Conservation (phyloP, 2,113 vertebrate genomes). For the Atherinomorus stipes region DNA sequence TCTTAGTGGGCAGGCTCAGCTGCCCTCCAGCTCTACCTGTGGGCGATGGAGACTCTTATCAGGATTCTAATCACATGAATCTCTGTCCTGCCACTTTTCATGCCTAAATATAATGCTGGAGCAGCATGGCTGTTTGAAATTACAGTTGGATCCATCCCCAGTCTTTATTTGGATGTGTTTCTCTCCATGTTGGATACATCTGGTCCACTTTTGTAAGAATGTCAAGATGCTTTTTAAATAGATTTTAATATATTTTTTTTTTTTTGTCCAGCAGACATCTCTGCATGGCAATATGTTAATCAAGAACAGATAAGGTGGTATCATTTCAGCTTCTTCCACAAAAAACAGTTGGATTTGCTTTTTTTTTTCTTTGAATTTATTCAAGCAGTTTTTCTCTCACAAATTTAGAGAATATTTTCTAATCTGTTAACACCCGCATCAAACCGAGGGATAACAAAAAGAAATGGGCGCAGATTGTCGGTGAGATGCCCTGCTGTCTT, state of each 20-base stretch:
- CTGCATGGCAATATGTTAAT: slow-evolving; percentile 47
- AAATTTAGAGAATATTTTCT: slow-evolving; percentile 47
- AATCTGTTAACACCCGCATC: background rate
- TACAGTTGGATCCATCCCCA: slow-evolving; percentile 45
- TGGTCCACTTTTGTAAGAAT: slow-evolving; percentile 55
- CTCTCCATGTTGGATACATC: slow-evolving; percentile 50
- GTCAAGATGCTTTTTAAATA: slow-evolving; percentile 48
- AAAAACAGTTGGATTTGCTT: slow-evolving; percentile 44
- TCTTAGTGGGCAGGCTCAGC: slow-evolving; percentile 77
- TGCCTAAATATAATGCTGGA: slow-evolving; percentile 55
- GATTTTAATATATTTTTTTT: slow-evolving; percentile 23
- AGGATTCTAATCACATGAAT: slow-evolving; percentile 79
- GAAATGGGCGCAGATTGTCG: slow-evolving; percentile 63
- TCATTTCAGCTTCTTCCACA: background rate
- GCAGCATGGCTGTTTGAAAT: slow-evolving; percentile 55
- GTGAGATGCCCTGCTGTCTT: slow-evolving; percentile 81
- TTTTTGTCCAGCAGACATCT: slow-evolving; percentile 41
- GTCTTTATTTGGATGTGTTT: slow-evolving; percentile 65
- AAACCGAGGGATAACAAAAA: slow-evolving; percentile 64
- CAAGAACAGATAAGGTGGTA: slow-evolving; percentile 30
- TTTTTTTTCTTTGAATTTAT: slow-evolving; percentile 18
- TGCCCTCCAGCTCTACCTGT: slow-evolving; percentile 81
- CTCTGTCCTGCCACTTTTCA: slow-evolving; percentile 58
- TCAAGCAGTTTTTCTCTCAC: slow-evolving; percentile 6
- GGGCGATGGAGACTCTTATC: slow-evolving; percentile 79